phyloP scores from a whole-genome alignment of 2,888 invertebrate genomes.

The Gnatocerus cornutus region DNA sequence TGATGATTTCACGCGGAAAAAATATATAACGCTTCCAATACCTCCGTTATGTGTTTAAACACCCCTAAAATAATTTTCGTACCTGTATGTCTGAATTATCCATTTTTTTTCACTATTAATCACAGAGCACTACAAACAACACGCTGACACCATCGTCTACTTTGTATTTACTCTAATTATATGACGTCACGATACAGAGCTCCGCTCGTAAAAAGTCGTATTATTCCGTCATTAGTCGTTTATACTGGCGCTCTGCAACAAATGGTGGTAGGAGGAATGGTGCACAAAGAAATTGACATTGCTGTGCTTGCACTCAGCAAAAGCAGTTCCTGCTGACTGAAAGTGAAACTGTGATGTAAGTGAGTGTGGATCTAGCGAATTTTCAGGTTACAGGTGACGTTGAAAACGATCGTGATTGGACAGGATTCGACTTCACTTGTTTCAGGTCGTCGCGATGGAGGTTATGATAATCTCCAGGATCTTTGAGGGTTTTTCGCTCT shows the following conservation, averaged over 20 bases:
- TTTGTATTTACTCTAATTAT: conserved; percentile 82
- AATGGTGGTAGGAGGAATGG: conserved; percentile 57
- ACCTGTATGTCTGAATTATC: conserved; percentile 72
- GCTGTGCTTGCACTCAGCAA: conserved; percentile 72
- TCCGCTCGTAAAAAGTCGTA: conserved; percentile 66
- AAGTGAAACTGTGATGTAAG: conserved; percentile 80
- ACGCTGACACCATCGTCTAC: conserved; percentile 79
- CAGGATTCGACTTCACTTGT: conserved; percentile 6
- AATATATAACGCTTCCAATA: conserved; percentile 1
- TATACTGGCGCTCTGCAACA: conserved; percentile 66
- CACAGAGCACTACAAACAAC: conserved; percentile 71
- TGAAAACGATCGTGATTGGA: conserved; percentile 11
- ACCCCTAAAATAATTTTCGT: conserved; percentile 47
- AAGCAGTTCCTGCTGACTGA: conserved; percentile 74
- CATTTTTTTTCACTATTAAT: conserved; percentile 69
- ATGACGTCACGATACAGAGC: conserved; percentile 77
- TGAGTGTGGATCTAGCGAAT: conserved; percentile 68
- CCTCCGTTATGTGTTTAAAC: neutral
- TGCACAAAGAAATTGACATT: conserved; percentile 56
- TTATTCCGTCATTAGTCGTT: conserved; percentile 62
- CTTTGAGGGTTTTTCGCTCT: conserved; percentile 67
- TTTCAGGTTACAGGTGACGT: conserved; percentile 21
- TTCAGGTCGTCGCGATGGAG: neutral
- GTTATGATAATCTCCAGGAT: neutral
- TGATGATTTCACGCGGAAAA: conserved; percentile 15